These are phyloP conservation scores for Paramormyrops hopkinsi DNA, from an alignment of 2,797 vertebrate genomes.

Conservation along the genomic window DNA sequence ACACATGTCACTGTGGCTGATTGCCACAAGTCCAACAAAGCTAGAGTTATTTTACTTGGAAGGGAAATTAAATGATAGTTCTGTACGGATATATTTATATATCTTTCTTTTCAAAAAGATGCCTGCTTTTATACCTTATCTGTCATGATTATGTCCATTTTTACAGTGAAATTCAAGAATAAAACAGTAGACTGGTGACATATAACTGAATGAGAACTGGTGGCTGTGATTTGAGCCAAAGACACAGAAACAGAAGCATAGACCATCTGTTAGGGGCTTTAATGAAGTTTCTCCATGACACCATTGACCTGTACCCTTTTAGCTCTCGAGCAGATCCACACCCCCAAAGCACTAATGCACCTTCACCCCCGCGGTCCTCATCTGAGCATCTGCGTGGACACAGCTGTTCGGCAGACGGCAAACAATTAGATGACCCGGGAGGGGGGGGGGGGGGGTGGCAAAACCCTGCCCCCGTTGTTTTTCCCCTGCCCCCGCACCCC, in stretches of 20 bases:
- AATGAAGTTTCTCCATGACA: not conserved
- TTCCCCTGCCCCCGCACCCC: too few relatives aligned
- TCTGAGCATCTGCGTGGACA: not conserved
- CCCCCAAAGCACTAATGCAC: not conserved
- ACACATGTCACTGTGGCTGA: not conserved
- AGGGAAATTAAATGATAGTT: not conserved
- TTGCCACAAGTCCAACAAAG: not conserved
- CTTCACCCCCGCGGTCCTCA: not conserved
- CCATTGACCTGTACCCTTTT: not conserved
- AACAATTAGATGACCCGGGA: not conserved
- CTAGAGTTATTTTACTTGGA: not conserved
- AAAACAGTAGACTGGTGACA: not conserved
- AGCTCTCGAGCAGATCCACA: not conserved
- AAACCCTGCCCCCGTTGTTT: not conserved
- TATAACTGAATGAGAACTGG: not conserved
- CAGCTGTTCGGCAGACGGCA: slow-evolving; percentile 7
- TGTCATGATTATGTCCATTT: not conserved
- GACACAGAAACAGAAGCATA: not conserved
- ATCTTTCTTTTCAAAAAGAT: not conserved
- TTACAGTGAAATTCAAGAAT: not conserved
- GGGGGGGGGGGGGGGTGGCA: not conserved
- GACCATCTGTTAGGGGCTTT: not conserved
- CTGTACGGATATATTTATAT: not conserved
- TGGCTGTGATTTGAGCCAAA: not conserved
- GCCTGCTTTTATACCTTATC: not conserved